Conservation (phyloP, 2,888 invertebrate genomes). For the Agonopterix alstromeriana region DNA sequence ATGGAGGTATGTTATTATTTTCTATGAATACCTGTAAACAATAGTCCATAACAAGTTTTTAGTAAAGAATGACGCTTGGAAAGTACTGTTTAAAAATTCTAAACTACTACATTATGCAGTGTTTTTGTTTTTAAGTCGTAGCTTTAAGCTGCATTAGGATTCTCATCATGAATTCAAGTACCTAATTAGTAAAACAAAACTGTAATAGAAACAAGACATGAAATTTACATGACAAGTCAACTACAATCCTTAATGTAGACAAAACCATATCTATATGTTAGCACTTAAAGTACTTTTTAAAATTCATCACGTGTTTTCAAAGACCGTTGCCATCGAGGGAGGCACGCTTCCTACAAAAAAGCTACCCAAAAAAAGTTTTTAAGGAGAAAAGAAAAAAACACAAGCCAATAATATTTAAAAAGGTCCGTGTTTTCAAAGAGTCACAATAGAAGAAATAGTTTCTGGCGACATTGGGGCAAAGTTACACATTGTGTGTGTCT, state of each 20-base stretch:
- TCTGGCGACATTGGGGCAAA: slow-evolving; percentile 47
- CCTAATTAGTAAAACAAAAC: not conserved
- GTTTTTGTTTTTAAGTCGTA: not conserved
- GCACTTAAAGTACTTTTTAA: slow-evolving; percentile 50
- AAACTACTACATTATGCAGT: not conserved
- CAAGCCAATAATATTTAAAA: slow-evolving; percentile 55
- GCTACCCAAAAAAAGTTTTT: slow-evolving; percentile 27
- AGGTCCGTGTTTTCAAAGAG: slow-evolving; percentile 48
- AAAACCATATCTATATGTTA: slow-evolving; percentile 51
- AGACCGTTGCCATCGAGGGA: slow-evolving; percentile 45
- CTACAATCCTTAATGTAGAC: slow-evolving; percentile 47
- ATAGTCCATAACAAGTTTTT: no score
- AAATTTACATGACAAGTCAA: slow-evolving; percentile 58
- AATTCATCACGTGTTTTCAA: slow-evolving; percentile 63
- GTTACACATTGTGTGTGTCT: slow-evolving; percentile 23
- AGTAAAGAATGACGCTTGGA: not conserved
- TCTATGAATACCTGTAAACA: no score
- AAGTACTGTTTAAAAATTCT: not conserved
- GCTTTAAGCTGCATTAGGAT: not conserved
- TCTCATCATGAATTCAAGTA: not conserved
- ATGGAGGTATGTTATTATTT: slow-evolving; percentile 23
- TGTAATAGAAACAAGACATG: slow-evolving; percentile 31
- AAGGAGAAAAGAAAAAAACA: slow-evolving; percentile 35
- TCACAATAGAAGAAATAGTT: slow-evolving; percentile 60
- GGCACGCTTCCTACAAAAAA: slow-evolving; percentile 58